Percentiles rank a stretch among this genome's conserved stretches.
These are phyloP conservation scores for Spisula subtruncata DNA, from an alignment of 2,888 invertebrate genomes.

Conservation along the genomic window DNA sequence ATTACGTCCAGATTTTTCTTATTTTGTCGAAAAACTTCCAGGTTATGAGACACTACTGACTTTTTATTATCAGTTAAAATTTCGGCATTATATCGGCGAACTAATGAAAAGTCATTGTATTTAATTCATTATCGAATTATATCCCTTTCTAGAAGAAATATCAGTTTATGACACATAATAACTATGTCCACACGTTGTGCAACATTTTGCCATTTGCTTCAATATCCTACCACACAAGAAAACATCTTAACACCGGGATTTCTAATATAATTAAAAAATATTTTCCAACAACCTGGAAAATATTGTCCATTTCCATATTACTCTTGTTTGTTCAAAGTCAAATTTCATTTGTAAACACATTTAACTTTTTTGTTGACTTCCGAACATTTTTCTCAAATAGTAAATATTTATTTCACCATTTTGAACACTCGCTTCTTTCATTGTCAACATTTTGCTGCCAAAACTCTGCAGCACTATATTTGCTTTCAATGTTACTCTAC, in stretches of 20 bases:
- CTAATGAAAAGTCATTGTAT: too few relatives aligned
- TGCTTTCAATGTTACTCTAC: too few relatives aligned
- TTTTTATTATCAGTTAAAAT: not conserved
- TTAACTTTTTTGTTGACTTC: not conserved
- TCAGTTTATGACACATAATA: too few relatives aligned
- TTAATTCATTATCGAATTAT: too few relatives aligned
- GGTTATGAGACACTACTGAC: not conserved
- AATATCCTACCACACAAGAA: not conserved
- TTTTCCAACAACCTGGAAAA: not conserved
- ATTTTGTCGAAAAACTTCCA: not conserved
- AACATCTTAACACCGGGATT: not conserved
- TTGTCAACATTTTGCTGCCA: not conserved
- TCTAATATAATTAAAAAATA: not conserved
- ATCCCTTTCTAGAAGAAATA: too few relatives aligned
- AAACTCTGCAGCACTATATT: not conserved
- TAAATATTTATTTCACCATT: not conserved
- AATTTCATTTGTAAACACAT: not conserved
- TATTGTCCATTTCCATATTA: not conserved
- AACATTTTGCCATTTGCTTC: not conserved
- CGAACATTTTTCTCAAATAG: not conserved
- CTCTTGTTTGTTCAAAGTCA: too few relatives aligned
- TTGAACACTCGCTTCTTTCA: not conserved
- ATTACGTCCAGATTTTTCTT: not conserved
- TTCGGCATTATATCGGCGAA: too few relatives aligned
- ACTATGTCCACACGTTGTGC: not conserved